Base-by-base conservation (phyloP, 2,113 vertebrate species). In the Phylloscopus trochiloides region DNA sequence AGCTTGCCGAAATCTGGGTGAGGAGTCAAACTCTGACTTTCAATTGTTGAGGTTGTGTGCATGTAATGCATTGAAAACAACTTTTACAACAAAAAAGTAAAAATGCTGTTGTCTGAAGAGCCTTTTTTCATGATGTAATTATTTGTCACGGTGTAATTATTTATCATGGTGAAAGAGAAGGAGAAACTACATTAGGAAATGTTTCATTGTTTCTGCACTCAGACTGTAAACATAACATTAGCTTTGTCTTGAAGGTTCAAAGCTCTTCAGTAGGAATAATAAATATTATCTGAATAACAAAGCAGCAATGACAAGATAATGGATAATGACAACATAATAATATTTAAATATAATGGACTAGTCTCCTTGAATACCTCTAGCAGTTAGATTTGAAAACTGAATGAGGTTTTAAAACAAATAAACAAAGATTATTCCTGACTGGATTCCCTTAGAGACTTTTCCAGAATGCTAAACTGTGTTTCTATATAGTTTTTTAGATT, bases 201-300 rank as follows among this genome's bases (percentile, higher is more conserved):
- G 43, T 94, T 94, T 90, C 7, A 19, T 68, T 96, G 34, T 94
- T 70, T 78, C 54, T 91, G 32, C 63, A 71, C 59, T 61, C 68
- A 57, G 63, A 68, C 42, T 81, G 31, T 47, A 92, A 94, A 74
- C 85, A 57, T 68, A 87, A 68, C 4, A 40, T 76, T 91, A 82
- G 42, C 45, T 84, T 84, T 88, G n/a, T 17, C 24, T 80, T 88
- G 75, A 87, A 94, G 34, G 42, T 83, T 78, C 62, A 73, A 3
- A 92, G 65, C 50, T 62, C 86, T 50, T 50, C 86, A 95, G 79
- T 17, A 85, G 31, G 77, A 95, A 73, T 82, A 81, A 79, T 61
- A 86, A 42, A 92, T 40, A 66, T 48, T 73, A 70, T 55, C 40
- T 94, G 73, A 93, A 91, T 91, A 94, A 90, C 32, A 75, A 88